Evolutionary conservation across 2,113 vertebrate species (phyloP).

Genomic region (Myotis davidii): DNA sequence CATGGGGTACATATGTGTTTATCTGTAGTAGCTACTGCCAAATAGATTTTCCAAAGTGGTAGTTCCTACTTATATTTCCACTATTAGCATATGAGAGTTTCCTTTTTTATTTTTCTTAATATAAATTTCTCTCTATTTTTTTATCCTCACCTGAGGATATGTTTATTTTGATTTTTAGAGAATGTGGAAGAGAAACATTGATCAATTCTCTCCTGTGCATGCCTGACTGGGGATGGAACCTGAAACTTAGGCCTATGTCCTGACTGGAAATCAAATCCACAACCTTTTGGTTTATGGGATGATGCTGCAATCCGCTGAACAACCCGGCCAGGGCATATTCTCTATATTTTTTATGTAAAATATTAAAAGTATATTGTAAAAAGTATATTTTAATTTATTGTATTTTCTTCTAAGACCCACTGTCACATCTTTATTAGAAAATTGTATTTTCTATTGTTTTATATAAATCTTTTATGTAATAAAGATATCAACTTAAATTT

Average conservation of each 20-base stretch:
- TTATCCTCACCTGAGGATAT: background rate
- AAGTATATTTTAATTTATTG: background rate
- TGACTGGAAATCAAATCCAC: background rate
- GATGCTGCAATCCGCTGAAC: background rate
- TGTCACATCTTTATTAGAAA: background rate
- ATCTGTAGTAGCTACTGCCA: background rate
- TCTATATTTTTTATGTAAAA: background rate
- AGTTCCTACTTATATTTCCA: background rate
- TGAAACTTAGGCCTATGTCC: background rate
- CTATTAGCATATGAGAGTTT: background rate
- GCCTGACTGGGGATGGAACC: background rate
- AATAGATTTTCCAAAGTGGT: background rate
- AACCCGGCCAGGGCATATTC: background rate
- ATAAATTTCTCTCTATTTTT: background rate
- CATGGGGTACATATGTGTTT: background rate
- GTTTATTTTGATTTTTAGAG: background rate
- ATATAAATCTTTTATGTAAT: background rate
- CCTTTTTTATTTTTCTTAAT: background rate
- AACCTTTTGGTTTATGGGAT: background rate
- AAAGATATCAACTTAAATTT: background rate
- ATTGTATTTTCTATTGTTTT: background rate
- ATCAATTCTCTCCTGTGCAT: background rate
- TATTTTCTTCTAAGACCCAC: background rate
- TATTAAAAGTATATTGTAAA: background rate
- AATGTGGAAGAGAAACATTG: no score